Base-by-base conservation (phyloP, 1,140 invertebrate genomes). In the Daktulosphaira vitifoliae region DNA sequence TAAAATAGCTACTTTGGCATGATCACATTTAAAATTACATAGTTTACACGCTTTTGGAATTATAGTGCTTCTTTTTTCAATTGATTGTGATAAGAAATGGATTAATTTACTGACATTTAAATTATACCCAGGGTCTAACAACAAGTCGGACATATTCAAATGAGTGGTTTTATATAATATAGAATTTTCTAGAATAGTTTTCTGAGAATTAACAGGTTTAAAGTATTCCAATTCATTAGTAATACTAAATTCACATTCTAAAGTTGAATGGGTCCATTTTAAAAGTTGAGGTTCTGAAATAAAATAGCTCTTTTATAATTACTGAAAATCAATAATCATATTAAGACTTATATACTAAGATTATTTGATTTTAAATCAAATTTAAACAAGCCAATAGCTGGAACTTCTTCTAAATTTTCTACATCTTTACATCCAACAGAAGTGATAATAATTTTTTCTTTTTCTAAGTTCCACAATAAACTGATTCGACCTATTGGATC, bases 401-500 rank as follows among this genome's bases (percentile, higher is more conserved):
- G 89, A 56, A 94, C 72, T 80, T 95, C 87, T 68, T 82, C 72
- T 23, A 81, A 75, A 68, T 77, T 74, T 69, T 79, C 72, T 18
- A 79, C 73, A 70, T 75, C 73, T 73, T 77, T 81, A 71, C 76
- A 78, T 49, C 80, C 79, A 56, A 84, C 81, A 73, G 82, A 85
- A 68, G 80, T 79, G 29, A 85, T 71, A 29, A 81, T 71, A 46
- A 83, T 70, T 25, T 73, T 70, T 44, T 75, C 68, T 9, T 69
- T 59, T 51, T 70, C 59, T 8, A 75, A 67, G 69, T 76, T 81
- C 71, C 89, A 80, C 16, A 94, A 75, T 38, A 95, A 77, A 76
- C 89, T 90, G 68, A 89, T 83, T 69, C 92, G 80, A 23, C 93
- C 93, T 74, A 92, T 84, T 68, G 79, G 77, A 77, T 97, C 93